Evolutionary conservation across 2,113 vertebrate species (phyloP).

Genomic region (Nannobrachium achirus): DNA sequence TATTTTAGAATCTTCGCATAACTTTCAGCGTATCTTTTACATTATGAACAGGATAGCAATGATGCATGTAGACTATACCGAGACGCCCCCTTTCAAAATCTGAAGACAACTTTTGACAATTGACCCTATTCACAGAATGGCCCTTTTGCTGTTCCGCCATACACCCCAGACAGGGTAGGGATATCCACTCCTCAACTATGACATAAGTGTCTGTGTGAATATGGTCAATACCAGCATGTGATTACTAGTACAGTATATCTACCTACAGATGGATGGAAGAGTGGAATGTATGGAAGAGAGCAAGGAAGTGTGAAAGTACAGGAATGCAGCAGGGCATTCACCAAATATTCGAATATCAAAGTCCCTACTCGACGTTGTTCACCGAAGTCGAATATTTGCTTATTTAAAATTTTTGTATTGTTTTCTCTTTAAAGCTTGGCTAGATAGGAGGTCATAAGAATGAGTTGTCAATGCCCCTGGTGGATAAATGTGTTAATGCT

Average conservation of each 20-base stretch:
- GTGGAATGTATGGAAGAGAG: conserved; percentile 6
- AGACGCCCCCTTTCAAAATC: not conserved
- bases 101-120: not conserved
- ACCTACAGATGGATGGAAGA: conserved; percentile 15
- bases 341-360: too few species aligned
- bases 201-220: not conserved
- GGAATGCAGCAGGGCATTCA: not conserved
- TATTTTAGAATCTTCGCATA: not conserved
- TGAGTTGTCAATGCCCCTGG: too few species aligned
- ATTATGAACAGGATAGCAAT: not conserved
- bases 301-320: not conserved
- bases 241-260: not conserved
- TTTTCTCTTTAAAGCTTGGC: too few species aligned
- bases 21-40: conserved; percentile 7
- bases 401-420: too few species aligned
- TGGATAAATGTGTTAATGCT: too few species aligned
- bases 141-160: too few species aligned
- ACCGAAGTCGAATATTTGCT: too few species aligned
- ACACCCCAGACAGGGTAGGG: too few species aligned
- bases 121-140: too few species aligned
- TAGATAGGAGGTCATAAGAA: too few species aligned
- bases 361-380: too few species aligned
- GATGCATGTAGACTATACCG: not conserved
- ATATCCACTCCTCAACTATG: too few species aligned
- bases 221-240: not conserved